A percentile compares a stretch with the other conserved stretches of the same genome.
phyloP scores from a whole-genome alignment of 2,797 vertebrate species.

The Falco cherrug region DNA sequence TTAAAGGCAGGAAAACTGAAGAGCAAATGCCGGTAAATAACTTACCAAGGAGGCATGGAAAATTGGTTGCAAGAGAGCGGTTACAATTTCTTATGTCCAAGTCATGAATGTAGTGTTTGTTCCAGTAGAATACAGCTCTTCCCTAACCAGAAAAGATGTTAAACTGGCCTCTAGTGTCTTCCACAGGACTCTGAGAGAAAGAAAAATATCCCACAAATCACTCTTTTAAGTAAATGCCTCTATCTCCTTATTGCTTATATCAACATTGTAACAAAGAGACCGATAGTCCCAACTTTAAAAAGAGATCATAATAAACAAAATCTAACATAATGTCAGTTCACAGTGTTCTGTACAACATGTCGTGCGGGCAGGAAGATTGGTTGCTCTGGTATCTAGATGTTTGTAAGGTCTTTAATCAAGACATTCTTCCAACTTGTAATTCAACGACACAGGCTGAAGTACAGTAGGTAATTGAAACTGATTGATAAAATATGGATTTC shows the following conservation, averaged over 20 bases:
- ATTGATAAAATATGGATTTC: conserved; percentile 65
- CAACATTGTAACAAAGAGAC: neutral
- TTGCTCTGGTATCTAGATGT: conserved; percentile 23
- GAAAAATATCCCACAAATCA: neutral
- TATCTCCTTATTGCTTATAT: neutral
- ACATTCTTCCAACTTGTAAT: conserved; percentile 56
- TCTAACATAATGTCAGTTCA: neutral
- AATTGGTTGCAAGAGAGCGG: neutral
- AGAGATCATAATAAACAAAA: neutral
- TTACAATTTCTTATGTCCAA: neutral
- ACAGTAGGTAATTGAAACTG: conserved; percentile 66
- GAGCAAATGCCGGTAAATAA: neutral
- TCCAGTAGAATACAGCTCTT: neutral
- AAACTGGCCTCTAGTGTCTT: neutral
- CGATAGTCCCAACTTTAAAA: neutral
- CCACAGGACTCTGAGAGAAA: neutral
- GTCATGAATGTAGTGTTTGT: neutral
- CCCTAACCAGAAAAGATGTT: neutral
- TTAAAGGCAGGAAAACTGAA: neutral
- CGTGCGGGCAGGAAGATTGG: neutral
- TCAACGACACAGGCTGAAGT: conserved; percentile 40
- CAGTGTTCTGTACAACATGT: neutral
- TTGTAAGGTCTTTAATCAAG: conserved; percentile 74
- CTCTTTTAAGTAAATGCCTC: neutral
- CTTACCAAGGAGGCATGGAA: neutral